These are phyloP conservation scores for Meda fulgida DNA, from an alignment of 2,797 vertebrate genomes.

Conservation along the genomic window DNA sequence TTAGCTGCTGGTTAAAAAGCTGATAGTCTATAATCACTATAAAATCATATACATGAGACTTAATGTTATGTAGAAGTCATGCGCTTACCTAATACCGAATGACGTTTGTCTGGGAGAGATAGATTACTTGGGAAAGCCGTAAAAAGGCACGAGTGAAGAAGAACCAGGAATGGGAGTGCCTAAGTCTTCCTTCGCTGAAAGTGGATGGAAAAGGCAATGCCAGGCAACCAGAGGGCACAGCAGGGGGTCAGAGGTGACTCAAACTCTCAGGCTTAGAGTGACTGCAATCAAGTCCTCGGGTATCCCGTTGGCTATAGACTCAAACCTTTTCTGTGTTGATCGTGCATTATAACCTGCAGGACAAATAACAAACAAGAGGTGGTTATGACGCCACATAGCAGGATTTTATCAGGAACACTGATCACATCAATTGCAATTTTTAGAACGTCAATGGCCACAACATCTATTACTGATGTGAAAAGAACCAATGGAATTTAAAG, in stretches of 20 bases:
- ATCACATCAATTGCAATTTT: conserved; percentile 18
- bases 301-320: conserved; percentile 95
- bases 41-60: conserved; percentile 62
- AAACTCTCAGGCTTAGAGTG: conserved; percentile 98
- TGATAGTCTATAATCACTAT: conserved; percentile 55
- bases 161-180: conserved; percentile 69
- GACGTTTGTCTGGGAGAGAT: conserved; percentile 68
- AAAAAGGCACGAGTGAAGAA: conserved; percentile 69
- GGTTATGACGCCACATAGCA: neutral
- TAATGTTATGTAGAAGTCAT: conserved; percentile 65
- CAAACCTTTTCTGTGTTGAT: conserved; percentile 94
- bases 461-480: neutral
- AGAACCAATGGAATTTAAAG: neutral
- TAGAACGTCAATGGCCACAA: neutral
- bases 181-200: conserved; percentile 72
- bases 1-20: conserved; percentile 9
- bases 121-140: conserved; percentile 63
- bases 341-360: conserved; percentile 91
- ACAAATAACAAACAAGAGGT: conserved; percentile 13
- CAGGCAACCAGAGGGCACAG: conserved; percentile 44
- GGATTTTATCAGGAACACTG: conserved; percentile 20
- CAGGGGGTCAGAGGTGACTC: conserved; percentile 74
- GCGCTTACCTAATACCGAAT: conserved; percentile 77
- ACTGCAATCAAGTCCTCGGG: conserved; percentile 93
- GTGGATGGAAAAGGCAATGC: conserved; percentile 67